Evolutionary conservation across 92 coral and sea anemone genomes (phyloP).

Genomic region (Chrysogorgia sp.): DNA sequence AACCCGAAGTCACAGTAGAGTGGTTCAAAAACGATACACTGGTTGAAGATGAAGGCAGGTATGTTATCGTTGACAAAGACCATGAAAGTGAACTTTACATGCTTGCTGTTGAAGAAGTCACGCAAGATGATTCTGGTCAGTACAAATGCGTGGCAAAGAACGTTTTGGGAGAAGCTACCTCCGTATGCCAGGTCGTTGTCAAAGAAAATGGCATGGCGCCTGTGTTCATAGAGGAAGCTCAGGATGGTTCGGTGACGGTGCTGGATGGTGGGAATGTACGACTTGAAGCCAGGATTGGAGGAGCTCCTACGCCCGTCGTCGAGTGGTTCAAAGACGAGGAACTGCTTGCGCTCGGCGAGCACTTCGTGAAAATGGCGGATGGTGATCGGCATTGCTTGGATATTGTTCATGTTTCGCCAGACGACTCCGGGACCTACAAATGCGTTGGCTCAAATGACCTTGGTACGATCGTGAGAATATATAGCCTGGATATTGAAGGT

Average conservation of each 20-base stretch:
- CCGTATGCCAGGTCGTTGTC: slow-evolving; percentile 12
- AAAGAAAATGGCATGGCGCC: slow-evolving; percentile 14
- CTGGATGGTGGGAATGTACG: slow-evolving; percentile 80
- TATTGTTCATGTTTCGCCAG: slow-evolving; percentile 53
- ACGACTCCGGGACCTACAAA: slow-evolving; percentile 57
- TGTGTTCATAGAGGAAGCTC: slow-evolving; percentile 47
- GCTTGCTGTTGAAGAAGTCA: slow-evolving; percentile 51
- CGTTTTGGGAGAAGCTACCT: slow-evolving; percentile 12
- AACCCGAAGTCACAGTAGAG: slow-evolving; percentile 78
- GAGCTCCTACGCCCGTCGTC: slow-evolving; percentile 46
- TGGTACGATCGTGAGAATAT: slow-evolving; percentile 78
- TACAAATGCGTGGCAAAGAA: slow-evolving; percentile 53
- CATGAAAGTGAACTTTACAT: slow-evolving; percentile 49
- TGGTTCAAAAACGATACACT: slow-evolving; percentile 76
- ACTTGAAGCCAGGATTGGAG: slow-evolving; percentile 80
- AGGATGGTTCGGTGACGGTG: slow-evolving; percentile 49
- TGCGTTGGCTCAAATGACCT: slow-evolving; percentile 66
- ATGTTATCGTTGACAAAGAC: slow-evolving; percentile 40
- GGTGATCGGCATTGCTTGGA: slow-evolving; percentile 50
- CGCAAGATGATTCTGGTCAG: slow-evolving; percentile 61
- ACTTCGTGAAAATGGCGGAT: slow-evolving; percentile 51
- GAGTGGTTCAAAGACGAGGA: slow-evolving; percentile 64
- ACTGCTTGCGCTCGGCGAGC: slow-evolving; percentile 47
- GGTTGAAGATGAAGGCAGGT: slow-evolving; percentile 36
- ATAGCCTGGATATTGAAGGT: slow-evolving; percentile 83